Conservation (phyloP, 2,113 vertebrate genomes). For the Spizaetus ornatus region DNA sequence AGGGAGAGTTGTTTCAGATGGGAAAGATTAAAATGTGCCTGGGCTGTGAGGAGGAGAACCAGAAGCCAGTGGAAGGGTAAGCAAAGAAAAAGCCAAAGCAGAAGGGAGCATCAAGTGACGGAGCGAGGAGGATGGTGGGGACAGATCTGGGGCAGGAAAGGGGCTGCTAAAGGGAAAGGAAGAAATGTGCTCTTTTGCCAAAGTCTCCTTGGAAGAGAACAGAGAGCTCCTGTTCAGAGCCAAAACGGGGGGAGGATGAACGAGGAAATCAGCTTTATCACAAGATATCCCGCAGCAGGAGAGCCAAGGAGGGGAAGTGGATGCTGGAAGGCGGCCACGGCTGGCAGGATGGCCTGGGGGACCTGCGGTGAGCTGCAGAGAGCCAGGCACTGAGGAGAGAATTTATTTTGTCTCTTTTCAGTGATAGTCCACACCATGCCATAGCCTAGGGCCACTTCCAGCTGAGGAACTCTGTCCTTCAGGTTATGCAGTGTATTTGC, state of each 20-base stretch:
- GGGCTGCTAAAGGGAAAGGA: not conserved
- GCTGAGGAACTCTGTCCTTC: not conserved
- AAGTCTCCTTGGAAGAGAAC: not conserved
- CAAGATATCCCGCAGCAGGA: not conserved
- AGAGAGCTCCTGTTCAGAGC: not conserved
- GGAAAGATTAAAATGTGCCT: slow-evolving; percentile 33
- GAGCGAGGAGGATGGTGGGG: not conserved
- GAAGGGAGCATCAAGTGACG: not conserved
- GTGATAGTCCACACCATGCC: not conserved
- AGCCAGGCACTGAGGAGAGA: not conserved
- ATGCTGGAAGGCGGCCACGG: not conserved
- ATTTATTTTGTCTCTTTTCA: not conserved
- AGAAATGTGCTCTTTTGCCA: not conserved
- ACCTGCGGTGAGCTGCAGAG: not conserved
- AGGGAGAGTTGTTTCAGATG: slow-evolving; percentile 22
- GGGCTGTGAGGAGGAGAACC: not conserved
- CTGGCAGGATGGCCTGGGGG: not conserved
- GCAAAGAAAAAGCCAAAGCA: slow-evolving; percentile 18
- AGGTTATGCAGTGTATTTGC: not conserved
- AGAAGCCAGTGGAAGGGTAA: not conserved
- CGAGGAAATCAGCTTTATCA: not conserved
- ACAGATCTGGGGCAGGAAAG: not conserved
- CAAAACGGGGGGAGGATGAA: not conserved
- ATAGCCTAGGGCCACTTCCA: not conserved
- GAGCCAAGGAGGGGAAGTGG: not conserved